phyloP scores from a whole-genome alignment of 35 echinoderm and acorn worm species.

The Lytechinus pictus region DNA sequence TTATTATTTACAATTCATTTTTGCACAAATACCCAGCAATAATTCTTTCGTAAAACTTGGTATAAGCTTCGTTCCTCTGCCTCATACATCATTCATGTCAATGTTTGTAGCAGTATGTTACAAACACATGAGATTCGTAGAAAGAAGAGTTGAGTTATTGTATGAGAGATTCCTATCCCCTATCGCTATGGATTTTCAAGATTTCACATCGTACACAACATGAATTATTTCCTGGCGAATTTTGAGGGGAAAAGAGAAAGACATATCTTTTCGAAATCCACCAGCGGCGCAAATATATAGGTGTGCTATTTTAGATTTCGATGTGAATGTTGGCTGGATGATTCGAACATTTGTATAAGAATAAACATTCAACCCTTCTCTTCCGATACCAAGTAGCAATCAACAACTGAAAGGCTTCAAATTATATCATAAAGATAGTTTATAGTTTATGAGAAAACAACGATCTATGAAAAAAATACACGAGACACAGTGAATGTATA shows the following conservation, averaged over 20 bases:
- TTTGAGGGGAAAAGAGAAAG: not conserved
- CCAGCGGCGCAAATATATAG: not conserved
- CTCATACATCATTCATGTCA: not conserved
- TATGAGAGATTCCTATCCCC: not conserved
- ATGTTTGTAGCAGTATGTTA: not conserved
- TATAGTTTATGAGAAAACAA: too few relatives aligned
- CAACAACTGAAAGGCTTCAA: too few relatives aligned
- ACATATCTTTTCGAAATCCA: not conserved
- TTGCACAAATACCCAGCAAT: constrained; percentile 35
- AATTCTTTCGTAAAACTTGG: constrained; percentile 34
- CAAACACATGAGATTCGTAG: not conserved
- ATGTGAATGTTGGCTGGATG: too few relatives aligned
- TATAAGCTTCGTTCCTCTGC: not conserved
- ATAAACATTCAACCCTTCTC: too few relatives aligned
- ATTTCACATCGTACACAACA: not conserved
- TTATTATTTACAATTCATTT: constrained; percentile 27
- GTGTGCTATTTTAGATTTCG: too few relatives aligned
- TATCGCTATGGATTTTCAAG: not conserved
- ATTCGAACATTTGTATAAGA: too few relatives aligned
- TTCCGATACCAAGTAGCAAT: too few relatives aligned
- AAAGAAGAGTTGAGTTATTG: not conserved
- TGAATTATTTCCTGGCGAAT: not conserved
- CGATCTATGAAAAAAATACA: too few relatives aligned
- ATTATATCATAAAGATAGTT: too few relatives aligned
- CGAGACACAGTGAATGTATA: too few relatives aligned